A percentile compares a stretch with the other conserved stretches of the same genome.
phyloP scores from a whole-genome alignment of 2,113 vertebrate species.

The Sisor rabdophorus region DNA sequence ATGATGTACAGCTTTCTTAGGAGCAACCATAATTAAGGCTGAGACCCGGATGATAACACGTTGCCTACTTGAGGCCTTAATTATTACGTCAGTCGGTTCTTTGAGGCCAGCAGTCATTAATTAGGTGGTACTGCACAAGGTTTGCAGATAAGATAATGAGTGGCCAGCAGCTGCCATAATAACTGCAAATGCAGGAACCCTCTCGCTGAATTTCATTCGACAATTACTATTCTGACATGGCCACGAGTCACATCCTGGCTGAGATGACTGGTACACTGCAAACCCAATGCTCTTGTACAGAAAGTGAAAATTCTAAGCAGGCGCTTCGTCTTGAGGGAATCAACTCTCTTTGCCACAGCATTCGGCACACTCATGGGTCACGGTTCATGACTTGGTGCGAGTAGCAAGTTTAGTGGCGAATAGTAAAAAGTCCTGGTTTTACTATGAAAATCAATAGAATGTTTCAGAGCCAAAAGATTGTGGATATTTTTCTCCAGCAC shows the following conservation, averaged over 20 bases:
- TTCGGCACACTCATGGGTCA: background rate
- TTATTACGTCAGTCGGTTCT: background rate
- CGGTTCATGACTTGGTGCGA: no score
- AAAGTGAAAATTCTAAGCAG: constrained; percentile 15
- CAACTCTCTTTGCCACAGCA: constrained; percentile 8
- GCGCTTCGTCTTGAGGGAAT: background rate
- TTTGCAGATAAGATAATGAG: constrained; percentile 21
- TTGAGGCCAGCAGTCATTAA: background rate
- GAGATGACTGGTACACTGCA: constrained; percentile 17
- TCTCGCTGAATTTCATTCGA: constrained; percentile 16
- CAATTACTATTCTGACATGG: constrained; percentile 14
- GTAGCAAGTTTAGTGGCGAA: no score
- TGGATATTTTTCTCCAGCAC: no score
- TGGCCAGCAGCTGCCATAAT: constrained; percentile 15
- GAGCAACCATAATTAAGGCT: background rate
- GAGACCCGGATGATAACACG: background rate
- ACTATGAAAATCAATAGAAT: no score
- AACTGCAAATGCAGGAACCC: constrained; percentile 14
- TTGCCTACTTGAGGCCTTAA: no score
- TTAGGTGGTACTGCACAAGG: background rate
- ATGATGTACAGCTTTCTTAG: background rate
- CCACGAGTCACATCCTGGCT: constrained; percentile 16
- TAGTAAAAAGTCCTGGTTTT: background rate
- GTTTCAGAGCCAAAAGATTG: no score
- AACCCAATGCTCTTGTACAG: constrained; percentile 8